A percentile compares a stretch with the other conserved stretches of the same genome.
Evolutionary conservation across 2,797 vertebrate species (phyloP).

Genomic region (Scomberomorus guttatus): DNA sequence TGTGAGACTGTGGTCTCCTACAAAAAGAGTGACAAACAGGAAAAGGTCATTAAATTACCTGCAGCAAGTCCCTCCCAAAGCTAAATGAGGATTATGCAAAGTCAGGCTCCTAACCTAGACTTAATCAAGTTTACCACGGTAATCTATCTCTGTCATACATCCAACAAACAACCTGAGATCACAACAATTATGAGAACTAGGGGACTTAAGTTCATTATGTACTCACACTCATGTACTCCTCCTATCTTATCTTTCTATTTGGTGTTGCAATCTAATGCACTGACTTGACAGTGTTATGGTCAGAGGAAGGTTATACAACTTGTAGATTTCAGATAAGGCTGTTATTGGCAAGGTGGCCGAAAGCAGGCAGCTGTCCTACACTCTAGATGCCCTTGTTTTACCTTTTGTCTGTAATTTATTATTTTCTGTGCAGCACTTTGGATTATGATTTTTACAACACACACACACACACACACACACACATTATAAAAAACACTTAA

Average conservation of each 20-base stretch:
- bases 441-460: neutral
- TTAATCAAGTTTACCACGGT: neutral
- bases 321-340: conserved; percentile 73
- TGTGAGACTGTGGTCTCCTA: conserved; percentile 81
- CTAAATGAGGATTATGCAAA: neutral
- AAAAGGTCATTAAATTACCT: neutral
- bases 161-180: neutral
- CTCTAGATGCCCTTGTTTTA: neutral
- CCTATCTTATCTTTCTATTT: conserved; percentile 81
- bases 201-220: conserved; percentile 53
- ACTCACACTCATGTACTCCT: conserved; percentile 35
- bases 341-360: conserved; percentile 38
- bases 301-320: conserved; percentile 79
- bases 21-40: conserved; percentile 22
- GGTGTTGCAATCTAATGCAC: conserved; percentile 79
- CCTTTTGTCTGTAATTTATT: neutral
- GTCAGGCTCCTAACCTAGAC: neutral
- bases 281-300: conserved; percentile 70
- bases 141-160: neutral
- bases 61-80: neutral
- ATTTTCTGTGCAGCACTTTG: neutral
- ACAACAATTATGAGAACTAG: neutral
- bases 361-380: neutral
- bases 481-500: neutral
- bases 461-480: too few species aligned